Evolutionary conservation across 2,113 vertebrate genomes (phyloP).

Genomic region (Amphiprion ocellaris): DNA sequence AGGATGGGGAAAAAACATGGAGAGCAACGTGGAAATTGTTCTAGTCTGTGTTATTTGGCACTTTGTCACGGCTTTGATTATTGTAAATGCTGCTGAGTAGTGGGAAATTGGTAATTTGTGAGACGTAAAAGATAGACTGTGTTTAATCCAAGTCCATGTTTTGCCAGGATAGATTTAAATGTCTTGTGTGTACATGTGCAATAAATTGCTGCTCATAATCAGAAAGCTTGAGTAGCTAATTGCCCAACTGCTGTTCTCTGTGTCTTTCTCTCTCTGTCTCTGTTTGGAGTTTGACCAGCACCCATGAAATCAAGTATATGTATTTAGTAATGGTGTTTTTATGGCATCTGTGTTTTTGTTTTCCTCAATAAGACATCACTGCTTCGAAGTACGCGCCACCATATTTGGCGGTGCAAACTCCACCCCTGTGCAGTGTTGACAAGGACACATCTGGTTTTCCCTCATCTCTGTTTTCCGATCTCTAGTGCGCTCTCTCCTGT

Average conservation of each 20-base stretch:
- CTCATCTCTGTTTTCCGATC: conserved; percentile 49
- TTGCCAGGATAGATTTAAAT: conserved; percentile 1
- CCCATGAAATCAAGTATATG: conserved; percentile 44
- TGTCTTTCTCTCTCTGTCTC: background rate
- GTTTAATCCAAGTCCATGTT: background rate
- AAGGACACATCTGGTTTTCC: conserved; percentile 64
- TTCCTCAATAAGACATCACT: conserved; percentile 26
- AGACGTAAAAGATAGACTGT: background rate
- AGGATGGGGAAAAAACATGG: background rate
- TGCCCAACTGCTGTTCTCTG: conserved; percentile 6
- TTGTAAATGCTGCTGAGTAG: conserved; percentile 41
- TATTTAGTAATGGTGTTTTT: conserved; percentile 28
- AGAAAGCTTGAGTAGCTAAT: conserved; percentile 16
- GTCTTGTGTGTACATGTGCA: background rate
- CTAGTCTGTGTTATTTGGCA: conserved; percentile 42
- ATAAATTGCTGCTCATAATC: conserved; percentile 21
- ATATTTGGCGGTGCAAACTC: conserved; percentile 35
- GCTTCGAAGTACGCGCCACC: conserved; percentile 20
- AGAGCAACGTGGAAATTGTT: conserved; percentile 51
- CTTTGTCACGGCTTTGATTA: conserved; percentile 31
- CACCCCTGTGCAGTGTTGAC: conserved; percentile 29
- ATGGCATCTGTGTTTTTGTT: conserved; percentile 35
- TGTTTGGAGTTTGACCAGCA: conserved; percentile 45
- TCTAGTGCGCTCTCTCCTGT: conserved; percentile 26
- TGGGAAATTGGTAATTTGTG: conserved; percentile 36